Base-by-base conservation (phyloP, 1,140 invertebrate genomes). In the Drosophila repletoides region DNA sequence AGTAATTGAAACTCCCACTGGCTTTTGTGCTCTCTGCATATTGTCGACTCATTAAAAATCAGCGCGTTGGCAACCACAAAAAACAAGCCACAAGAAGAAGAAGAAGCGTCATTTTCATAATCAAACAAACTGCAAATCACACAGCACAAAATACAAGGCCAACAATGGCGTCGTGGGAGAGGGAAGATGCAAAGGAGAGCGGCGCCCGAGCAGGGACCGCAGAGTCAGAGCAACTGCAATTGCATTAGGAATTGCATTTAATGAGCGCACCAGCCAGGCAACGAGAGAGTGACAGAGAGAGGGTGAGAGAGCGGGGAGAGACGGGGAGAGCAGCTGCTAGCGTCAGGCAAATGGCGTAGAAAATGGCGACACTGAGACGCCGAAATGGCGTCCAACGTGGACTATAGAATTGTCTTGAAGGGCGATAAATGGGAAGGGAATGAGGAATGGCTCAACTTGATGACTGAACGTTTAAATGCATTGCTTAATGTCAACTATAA, bases 231-330 rank as follows among this genome's bases (percentile, higher is more conserved):
- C 51, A 61, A 81, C 75, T 77, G 76, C 76, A 81, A 81, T 81
- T 81, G 76, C 77, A 81, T 81, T 81, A 76, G 58, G 58, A 83
- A 81, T 65, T 81, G 76, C 76, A 81, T 69, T 72, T 81, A 81
- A 81, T 81, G 76, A 81, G 79, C 38, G 56, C 31, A 34, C 22
- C 51, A 33, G 34, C n/a, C 19, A 24, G 33, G 2, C 12, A 53
- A n/a, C 19, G 1, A 26, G 24, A 29, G 19, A 12, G 21, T 34
- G 19, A 1, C 5, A 24, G 12, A 3, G 6, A 21, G 33, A 17
- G 26, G n/a, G 3, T 2, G 29, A 12, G n/a, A 17, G 3, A 22
- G 9, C n/a, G n/a, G n/a, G 14, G 10, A 3, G 5, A 26, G 15
- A 28, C 21, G 36, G 43, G 10, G 31, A 24, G 26, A 36, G 56